phyloP scores from a whole-genome alignment of 1,140 invertebrate species.

The Ceratina australensis region DNA sequence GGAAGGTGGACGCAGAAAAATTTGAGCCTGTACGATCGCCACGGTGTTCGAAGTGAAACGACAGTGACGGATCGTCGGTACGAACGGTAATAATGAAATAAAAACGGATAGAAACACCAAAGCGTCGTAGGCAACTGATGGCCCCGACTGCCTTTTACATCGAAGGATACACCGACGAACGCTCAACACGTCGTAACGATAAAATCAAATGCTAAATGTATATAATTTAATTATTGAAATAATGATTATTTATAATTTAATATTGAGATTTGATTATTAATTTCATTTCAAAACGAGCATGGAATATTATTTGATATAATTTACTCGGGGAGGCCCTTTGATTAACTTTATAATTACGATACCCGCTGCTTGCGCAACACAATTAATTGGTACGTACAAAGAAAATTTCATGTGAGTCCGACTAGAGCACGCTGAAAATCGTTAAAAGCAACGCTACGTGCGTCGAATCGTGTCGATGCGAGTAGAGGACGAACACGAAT shows the following conservation, averaged over 20 bases:
- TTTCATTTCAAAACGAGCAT: too few relatives aligned
- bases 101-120: conserved; percentile 46
- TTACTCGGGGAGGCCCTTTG: too few relatives aligned
- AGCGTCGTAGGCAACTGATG: conserved; percentile 26
- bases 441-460: neutral
- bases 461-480: neutral
- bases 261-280: too few relatives aligned
- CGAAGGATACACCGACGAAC: neutral
- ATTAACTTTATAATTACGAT: too few relatives aligned
- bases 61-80: conserved; percentile 52
- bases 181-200: neutral
- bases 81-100: conserved; percentile 55
- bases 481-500: conserved; percentile 37
- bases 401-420: too few relatives aligned
- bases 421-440: conserved; percentile 15
- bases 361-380: too few relatives aligned
- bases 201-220: neutral
- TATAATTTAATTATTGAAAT: too few relatives aligned
- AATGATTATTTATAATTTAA: too few relatives aligned
- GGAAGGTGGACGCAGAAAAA: neutral
- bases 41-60: conserved; percentile 25
- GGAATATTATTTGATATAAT: too few relatives aligned
- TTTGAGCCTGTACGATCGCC: conserved; percentile 34
- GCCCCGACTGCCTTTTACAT: neutral
- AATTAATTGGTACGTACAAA: too few relatives aligned